A percentile compares a stretch with the other conserved stretches of the same genome.
Conservation (phyloP, 1,140 invertebrate species). For the Dendroctonus valens region DNA sequence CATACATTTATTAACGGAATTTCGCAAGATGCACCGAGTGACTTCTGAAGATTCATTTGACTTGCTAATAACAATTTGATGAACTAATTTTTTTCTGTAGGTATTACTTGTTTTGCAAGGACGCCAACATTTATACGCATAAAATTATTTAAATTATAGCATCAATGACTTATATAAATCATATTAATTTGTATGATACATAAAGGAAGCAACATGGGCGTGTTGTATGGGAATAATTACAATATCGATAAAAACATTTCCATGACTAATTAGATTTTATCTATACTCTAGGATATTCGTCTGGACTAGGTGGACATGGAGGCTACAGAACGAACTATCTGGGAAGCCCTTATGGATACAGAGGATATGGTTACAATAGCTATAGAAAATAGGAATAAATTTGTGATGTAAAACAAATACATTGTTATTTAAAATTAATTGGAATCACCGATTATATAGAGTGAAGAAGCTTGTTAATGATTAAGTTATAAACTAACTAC, state of each 20-base stretch:
- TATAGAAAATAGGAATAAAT: slow-evolving; percentile 24
- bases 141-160: too few relatives aligned
- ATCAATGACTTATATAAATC: too few relatives aligned
- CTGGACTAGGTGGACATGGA: slow-evolving; percentile 14
- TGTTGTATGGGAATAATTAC: too few relatives aligned
- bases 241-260: not conserved
- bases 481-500: too few relatives aligned
- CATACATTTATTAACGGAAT: not conserved
- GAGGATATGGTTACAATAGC: slow-evolving; percentile 27
- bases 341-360: slow-evolving; percentile 26
- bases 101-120: too few relatives aligned
- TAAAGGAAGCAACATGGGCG: too few relatives aligned
- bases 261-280: not conserved
- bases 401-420: not conserved
- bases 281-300: not conserved
- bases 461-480: too few relatives aligned
- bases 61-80: not conserved
- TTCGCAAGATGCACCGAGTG: not conserved
- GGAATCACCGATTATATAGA: too few relatives aligned
- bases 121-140: too few relatives aligned
- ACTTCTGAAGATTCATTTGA: not conserved
- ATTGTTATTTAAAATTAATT: not conserved
- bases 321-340: slow-evolving; percentile 29
- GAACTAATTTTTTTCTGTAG: not conserved
- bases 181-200: too few relatives aligned